A percentile compares a stretch with the other conserved stretches of the same genome.
Evolutionary conservation across 2,797 vertebrate species (phyloP).

Genomic region (Sebastiscus tertius): DNA sequence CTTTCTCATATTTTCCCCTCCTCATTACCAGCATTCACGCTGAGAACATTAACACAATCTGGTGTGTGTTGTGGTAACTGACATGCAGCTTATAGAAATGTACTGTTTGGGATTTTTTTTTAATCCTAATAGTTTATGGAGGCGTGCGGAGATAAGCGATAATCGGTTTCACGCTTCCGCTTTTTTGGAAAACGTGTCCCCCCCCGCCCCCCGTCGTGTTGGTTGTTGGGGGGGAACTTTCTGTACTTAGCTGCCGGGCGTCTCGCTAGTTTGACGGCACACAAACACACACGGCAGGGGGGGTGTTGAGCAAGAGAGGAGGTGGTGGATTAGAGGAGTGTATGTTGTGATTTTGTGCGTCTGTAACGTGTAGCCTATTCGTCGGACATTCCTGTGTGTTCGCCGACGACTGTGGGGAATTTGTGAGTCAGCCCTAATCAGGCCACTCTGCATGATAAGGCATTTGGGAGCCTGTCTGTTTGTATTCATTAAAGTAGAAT

Average conservation of each 20-base stretch:
- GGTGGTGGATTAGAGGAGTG: constrained; percentile 34
- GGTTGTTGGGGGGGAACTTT: constrained; percentile 15
- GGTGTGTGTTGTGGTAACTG: constrained; percentile 4
- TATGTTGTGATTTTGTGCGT: constrained; percentile 30
- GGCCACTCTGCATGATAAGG: constrained; percentile 77
- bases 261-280: constrained; percentile 7
- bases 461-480: constrained; percentile 71
- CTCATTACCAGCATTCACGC: constrained; percentile 26
- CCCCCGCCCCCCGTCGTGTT: background rate
- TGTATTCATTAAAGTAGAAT: constrained; percentile 72
- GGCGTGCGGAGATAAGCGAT: constrained; percentile 25
- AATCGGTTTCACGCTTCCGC: constrained; percentile 42
- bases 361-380: constrained; percentile 54
- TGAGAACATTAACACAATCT: background rate
- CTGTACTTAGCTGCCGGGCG: background rate
- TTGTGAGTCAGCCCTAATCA: constrained; percentile 78
- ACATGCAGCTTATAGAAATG: constrained; percentile 3
- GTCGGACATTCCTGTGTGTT: constrained; percentile 76
- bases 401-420: constrained; percentile 65
- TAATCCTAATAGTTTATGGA: constrained; percentile 19
- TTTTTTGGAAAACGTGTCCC: constrained; percentile 16
- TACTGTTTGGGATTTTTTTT: constrained; percentile 24
- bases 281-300: constrained; percentile 31
- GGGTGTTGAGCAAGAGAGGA: constrained; percentile 1
- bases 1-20: background rate